Evolutionary conservation across 1,140 invertebrate genomes (phyloP), one percentile per base, ranked within the genome.

Genomic region (Cydia splendana): DNA sequence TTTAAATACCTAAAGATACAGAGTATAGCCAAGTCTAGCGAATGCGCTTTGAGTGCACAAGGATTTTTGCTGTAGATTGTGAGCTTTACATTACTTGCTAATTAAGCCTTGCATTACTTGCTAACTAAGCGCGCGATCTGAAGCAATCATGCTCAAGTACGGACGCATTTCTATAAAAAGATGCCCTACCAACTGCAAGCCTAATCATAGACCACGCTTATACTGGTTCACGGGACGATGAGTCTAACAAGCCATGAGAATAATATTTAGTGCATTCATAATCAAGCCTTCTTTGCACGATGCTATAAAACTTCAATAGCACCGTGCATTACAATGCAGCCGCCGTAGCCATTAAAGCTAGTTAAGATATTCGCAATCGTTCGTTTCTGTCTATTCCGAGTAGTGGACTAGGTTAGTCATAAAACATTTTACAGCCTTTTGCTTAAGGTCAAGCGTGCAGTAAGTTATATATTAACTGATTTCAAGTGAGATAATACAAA

Each of bases 221-320:
- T n/a, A 53, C n/a, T 53, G 51, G 51, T 53, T 18, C 15, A 7
- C n/a, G 51, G 18, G n/a, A n/a, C 51, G 51, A 53, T 18, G 12
- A 18, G 51, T 18, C 1, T 53, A 53, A 48, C n/a, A 13, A 53
- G 5, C 7, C n/a, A 53, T 53, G 51, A 18, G 51, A 7, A n/a
- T 6, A 10, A 53, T 7, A 53, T 53, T 76, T 74, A 48, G 28
- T 78, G 77, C 87, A 88, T 90, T 89, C 85, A 88, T 87, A 85
- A 91, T 90, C 34, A 38, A 42, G 30, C 87, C 86, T 88, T 88
- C 88, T 88, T 90, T 83, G 87, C 87, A 86, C 86, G 84, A 84
- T 87, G 84, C 67, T 71, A 84, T 92, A 92, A 91, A 92, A 91
- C 88, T 88, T 90, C 89, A 92, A 91, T 90, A 83, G 86, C 85